A percentile compares a stretch with the other conserved stretches of the same genome.
These are phyloP conservation scores for Condylura cristata DNA, from an alignment of 2,113 vertebrate species.

Conservation along the genomic window DNA sequence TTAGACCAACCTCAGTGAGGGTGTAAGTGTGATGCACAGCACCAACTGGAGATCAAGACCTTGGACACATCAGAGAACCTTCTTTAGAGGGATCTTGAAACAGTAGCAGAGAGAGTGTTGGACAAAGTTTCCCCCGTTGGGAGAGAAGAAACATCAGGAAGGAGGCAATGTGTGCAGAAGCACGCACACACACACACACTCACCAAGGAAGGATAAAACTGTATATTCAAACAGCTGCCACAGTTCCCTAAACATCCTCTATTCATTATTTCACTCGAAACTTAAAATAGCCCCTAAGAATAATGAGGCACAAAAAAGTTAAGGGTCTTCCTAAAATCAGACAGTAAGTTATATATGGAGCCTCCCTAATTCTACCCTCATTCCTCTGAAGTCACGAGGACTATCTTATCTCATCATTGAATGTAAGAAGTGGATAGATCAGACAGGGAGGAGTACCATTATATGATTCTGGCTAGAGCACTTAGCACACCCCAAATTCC, in stretches of 20 bases:
- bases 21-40: neutral
- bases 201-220: too few species aligned
- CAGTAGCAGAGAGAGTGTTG: neutral
- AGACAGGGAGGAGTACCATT: neutral
- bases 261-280: slow-evolving; percentile 24
- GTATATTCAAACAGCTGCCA: neutral
- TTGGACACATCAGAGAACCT: neutral
- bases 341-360: neutral
- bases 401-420: slow-evolving; percentile 8
- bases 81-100: neutral
- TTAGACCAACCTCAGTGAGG: neutral
- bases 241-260: slow-evolving; percentile 35
- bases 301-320: neutral
- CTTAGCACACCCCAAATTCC: neutral
- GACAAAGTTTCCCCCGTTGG: neutral
- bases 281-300: neutral
- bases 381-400: neutral
- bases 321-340: slow-evolving; percentile 24
- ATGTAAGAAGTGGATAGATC: neutral
- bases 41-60: neutral
- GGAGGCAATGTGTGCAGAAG: neutral
- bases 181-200: neutral
- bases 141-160: neutral
- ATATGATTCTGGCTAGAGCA: neutral
- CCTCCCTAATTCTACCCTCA: neutral